Percentiles rank a stretch among this genome's conserved stretches.
These are phyloP conservation scores for Parthenolecanium corni DNA, from an alignment of 2,888 invertebrate genomes.

Conservation along the genomic window DNA sequence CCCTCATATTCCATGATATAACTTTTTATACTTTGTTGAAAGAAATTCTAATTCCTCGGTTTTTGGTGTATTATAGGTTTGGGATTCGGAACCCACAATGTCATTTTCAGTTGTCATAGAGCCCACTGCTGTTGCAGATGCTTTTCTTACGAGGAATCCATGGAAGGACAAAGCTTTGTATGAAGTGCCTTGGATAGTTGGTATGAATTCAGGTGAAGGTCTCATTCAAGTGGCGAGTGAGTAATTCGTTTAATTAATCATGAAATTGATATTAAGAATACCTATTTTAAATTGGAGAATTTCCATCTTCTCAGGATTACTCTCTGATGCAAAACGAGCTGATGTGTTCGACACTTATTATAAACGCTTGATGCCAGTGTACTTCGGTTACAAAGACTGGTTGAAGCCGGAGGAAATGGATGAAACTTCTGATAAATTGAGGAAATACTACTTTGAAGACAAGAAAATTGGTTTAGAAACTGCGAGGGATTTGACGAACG, in stretches of 20 bases:
- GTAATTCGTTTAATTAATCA: neutral
- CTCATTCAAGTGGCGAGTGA: neutral
- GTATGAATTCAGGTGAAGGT: neutral
- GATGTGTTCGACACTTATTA: too few species aligned
- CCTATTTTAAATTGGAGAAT: too few species aligned
- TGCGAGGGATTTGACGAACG: neutral
- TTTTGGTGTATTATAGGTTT: conserved; percentile 45
- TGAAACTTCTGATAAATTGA: neutral
- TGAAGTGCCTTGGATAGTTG: neutral
- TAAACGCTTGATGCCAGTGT: too few species aligned
- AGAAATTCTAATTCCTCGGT: too few species aligned
- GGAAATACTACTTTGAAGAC: neutral
- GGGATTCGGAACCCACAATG: conserved; percentile 69
- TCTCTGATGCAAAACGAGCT: too few species aligned
- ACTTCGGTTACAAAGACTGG: too few species aligned
- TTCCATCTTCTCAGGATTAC: too few species aligned
- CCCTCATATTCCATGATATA: too few species aligned
- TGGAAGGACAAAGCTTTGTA: neutral
- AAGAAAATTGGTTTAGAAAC: neutral
- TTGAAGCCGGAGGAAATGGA: neutral
- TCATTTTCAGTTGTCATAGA: conserved; percentile 68
- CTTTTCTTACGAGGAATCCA: neutral
- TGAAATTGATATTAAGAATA: too few species aligned
- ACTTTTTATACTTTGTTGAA: too few species aligned
- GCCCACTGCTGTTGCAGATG: neutral